Evolutionary conservation across 2,113 vertebrate genomes (phyloP).

Genomic region (Tyto alba): DNA sequence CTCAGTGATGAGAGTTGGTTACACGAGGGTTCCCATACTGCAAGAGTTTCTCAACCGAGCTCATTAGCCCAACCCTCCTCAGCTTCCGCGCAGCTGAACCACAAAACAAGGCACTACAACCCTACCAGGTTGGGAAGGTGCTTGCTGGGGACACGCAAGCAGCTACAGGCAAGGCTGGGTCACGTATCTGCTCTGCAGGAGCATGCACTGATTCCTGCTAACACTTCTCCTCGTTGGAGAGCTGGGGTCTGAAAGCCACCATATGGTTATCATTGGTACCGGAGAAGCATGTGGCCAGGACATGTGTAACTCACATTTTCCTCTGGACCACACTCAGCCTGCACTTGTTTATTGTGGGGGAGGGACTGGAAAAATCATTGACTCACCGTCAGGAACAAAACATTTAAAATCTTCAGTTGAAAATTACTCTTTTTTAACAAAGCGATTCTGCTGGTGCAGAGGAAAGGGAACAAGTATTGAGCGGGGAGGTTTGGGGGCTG

Average conservation of each 20-base stretch:
- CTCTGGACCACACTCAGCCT: conserved; percentile 47
- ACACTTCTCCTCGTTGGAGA: background rate
- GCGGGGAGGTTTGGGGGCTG: background rate
- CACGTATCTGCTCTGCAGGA: background rate
- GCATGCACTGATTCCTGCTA: background rate
- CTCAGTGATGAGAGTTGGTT: background rate
- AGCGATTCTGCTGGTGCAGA: conserved; percentile 2
- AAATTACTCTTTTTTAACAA: background rate
- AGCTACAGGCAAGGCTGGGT: background rate
- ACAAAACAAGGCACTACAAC: background rate
- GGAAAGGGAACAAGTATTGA: background rate
- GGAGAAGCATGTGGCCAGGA: conserved; percentile 21
- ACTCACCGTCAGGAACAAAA: conserved; percentile 28
- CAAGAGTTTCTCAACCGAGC: background rate
- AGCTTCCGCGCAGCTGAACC: background rate
- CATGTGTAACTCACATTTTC: conserved; percentile 48
- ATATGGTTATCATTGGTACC: conserved; percentile 55
- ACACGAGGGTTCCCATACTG: accelerated
- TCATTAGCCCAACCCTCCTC: background rate
- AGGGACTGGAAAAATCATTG: conserved; percentile 52
- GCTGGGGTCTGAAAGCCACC: background rate
- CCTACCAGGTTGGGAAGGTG: accelerated
- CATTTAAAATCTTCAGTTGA: background rate
- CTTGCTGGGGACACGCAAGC: background rate
- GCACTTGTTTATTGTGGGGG: conserved; percentile 46